Conservation (phyloP, 92 coral and sea anemone species). For the Nematostella vectensis region DNA sequence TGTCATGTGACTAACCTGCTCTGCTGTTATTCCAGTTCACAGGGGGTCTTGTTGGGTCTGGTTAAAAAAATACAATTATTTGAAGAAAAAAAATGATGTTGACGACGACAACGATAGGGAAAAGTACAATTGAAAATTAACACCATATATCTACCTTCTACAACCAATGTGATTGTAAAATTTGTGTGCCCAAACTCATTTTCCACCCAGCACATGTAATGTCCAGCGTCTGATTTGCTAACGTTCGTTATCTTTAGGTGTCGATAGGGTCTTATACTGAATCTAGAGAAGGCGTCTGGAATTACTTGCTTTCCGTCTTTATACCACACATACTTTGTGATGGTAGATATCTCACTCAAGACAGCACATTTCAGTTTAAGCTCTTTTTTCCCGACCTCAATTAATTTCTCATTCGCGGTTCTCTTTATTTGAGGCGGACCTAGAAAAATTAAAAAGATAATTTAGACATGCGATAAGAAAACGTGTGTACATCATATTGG, state of each 20-base stretch:
- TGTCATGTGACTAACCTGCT: too few relatives aligned
- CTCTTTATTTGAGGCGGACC: conserved; percentile 19
- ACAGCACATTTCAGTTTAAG: conserved; percentile 31
- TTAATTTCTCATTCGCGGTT: conserved; percentile 7
- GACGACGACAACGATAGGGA: too few relatives aligned
- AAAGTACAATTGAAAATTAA: too few relatives aligned
- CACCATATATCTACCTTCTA: conserved; percentile 34
- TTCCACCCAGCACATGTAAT: conserved; percentile 20
- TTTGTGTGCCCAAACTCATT: conserved; percentile 19
- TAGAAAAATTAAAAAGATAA: neutral
- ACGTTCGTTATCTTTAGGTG: conserved; percentile 37
- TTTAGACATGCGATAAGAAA: too few relatives aligned
- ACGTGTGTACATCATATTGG: too few relatives aligned
- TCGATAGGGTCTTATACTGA: conserved; percentile 7
- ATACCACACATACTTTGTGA: conserved; percentile 28
- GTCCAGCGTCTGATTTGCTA: conserved; percentile 27
- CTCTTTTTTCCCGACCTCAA: conserved; percentile 28
- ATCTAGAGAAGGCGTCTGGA: neutral
- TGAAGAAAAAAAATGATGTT: too few relatives aligned
- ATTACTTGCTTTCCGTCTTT: conserved; percentile 19
- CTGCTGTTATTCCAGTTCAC: too few relatives aligned
- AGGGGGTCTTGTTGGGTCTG: too few relatives aligned
- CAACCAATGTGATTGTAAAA: conserved; percentile 21
- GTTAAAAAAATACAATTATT: too few relatives aligned
- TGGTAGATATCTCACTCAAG: neutral